A percentile compares a stretch with the other conserved stretches of the same genome.
These are phyloP conservation scores for Drymodes brunneopygia DNA, from an alignment of 2,113 vertebrate species.

Conservation along the genomic window DNA sequence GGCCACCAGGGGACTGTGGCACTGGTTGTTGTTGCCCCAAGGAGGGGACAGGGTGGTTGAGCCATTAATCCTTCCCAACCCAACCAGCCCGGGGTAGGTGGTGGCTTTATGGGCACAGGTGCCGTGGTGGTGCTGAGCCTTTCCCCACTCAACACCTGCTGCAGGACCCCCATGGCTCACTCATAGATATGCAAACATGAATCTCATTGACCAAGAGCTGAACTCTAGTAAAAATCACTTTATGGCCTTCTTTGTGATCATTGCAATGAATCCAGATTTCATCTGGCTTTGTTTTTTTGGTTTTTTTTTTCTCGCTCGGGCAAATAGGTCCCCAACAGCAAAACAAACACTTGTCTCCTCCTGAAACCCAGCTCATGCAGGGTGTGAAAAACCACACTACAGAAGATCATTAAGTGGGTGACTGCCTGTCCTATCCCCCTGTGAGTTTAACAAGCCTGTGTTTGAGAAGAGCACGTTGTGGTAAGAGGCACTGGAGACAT, in stretches of 20 bases:
- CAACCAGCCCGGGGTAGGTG: background rate
- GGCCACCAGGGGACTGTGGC: background rate
- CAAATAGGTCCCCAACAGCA: background rate
- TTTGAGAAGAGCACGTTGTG: background rate
- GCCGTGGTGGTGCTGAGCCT: background rate
- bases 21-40: background rate
- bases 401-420: background rate
- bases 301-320: background rate
- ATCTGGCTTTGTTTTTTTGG: background rate
- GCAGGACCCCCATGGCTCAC: background rate
- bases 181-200: conserved; percentile 5
- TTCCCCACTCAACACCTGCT: conserved; percentile 32
- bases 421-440: background rate
- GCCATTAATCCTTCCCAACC: background rate
- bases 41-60: background rate
- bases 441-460: background rate
- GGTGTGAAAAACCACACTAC: background rate
- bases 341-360: background rate
- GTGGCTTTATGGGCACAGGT: conserved; percentile 12
- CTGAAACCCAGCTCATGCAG: background rate
- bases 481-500: background rate
- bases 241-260: conserved; percentile 10
- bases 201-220: conserved; percentile 52
- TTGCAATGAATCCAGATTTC: background rate
- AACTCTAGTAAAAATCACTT: conserved; percentile 53